phyloP scores from a whole-genome alignment of 2,797 vertebrate species.

The Poecilia gillii region DNA sequence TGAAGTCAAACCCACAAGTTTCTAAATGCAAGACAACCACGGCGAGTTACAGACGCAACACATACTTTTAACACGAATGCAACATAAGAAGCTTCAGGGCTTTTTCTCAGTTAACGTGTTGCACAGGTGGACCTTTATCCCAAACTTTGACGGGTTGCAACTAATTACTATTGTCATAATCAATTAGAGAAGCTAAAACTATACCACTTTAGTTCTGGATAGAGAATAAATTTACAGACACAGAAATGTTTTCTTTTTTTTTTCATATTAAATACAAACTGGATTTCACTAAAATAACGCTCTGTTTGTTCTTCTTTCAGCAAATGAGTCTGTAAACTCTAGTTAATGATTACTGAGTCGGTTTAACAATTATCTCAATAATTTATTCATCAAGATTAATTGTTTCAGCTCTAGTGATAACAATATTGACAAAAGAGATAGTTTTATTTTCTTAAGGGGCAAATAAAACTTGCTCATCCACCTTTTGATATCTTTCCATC shows the following conservation, averaged over 20 bases:
- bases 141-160: neutral
- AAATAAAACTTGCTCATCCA: neutral
- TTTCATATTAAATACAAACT: no score
- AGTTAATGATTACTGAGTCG: no score
- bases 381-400: no score
- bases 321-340: no score
- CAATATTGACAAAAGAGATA: neutral
- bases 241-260: no score
- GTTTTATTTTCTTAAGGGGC: neutral
- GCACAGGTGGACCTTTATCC: neutral
- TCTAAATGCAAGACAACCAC: neutral
- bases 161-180: no score
- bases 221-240: no score
- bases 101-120: neutral
- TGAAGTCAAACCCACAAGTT: neutral
- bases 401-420: neutral
- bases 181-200: no score
- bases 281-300: no score
- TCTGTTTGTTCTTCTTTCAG: no score
- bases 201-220: no score
- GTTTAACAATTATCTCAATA: no score
- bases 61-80: neutral
- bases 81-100: neutral
- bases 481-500: neutral
- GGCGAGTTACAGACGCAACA: neutral